Conservation (phyloP, 2,113 vertebrate genomes). For the Ascaphus truei region DNA sequence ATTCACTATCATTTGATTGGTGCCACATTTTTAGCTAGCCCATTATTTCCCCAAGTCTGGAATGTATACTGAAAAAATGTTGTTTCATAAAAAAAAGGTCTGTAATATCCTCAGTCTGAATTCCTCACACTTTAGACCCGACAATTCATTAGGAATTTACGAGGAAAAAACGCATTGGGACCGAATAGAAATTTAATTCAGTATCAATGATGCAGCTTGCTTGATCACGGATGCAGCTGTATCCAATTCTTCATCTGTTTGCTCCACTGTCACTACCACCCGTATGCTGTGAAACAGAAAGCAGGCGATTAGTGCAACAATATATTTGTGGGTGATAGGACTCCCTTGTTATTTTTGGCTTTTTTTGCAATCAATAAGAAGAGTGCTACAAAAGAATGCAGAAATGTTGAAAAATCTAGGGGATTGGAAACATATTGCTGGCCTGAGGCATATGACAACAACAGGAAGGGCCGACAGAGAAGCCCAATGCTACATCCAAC, state of each 20-base stretch:
- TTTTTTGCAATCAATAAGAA: not conserved
- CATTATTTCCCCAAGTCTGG: not conserved
- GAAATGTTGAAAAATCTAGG: too few relatives aligned
- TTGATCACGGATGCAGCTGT: slow-evolving; percentile 73
- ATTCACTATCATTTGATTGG: slow-evolving; percentile 1
- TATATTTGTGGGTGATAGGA: not conserved
- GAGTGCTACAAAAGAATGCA: not conserved
- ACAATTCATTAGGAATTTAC: not conserved
- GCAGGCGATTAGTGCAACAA: not conserved
- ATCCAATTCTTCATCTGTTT: slow-evolving; percentile 82
- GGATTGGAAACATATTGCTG: too few relatives aligned
- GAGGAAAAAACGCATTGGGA: not conserved
- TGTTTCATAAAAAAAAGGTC: not conserved
- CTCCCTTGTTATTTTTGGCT: not conserved
- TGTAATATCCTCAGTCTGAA: not conserved
- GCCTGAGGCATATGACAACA: too few relatives aligned
- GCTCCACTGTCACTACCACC: slow-evolving; percentile 84
- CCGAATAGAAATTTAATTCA: slow-evolving; percentile 52
- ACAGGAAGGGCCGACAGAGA: too few relatives aligned
- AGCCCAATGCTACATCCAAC: too few relatives aligned
- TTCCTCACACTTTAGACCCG: not conserved
- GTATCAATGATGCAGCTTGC: slow-evolving; percentile 66
- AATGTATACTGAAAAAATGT: slow-evolving; percentile 8
- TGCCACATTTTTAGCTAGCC: not conserved
- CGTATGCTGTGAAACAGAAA: slow-evolving; percentile 73